Conservation (phyloP, 2,797 vertebrate genomes). For the Zonotrichia albicollis region DNA sequence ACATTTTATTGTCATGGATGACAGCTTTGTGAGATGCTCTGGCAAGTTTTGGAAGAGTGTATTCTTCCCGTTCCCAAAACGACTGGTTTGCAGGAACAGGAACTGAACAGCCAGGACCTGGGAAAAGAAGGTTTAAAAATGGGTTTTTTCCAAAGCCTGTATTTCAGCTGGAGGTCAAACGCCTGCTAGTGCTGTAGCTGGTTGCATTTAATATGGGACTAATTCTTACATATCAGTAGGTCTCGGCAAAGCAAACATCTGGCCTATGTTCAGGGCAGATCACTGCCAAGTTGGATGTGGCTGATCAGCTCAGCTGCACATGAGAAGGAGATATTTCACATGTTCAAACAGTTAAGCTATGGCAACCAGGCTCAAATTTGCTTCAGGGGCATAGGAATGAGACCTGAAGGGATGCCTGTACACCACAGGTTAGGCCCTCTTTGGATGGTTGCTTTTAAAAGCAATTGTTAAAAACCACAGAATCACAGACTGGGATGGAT, state of each 20-base stretch:
- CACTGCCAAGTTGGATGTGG: not conserved
- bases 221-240: not conserved
- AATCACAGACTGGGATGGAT: not conserved
- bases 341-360: not conserved
- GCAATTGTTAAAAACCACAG: not conserved
- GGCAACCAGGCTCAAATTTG: not conserved
- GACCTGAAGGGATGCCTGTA: not conserved
- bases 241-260: not conserved
- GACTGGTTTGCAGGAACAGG: slow-evolving; percentile 89
- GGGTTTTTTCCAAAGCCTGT: not conserved
- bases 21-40: slow-evolving; percentile 92
- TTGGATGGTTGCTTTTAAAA: not conserved
- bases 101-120: slow-evolving; percentile 91
- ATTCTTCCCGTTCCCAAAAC: slow-evolving; percentile 89
- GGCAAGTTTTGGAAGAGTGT: slow-evolving; percentile 78
- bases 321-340: not conserved
- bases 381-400: not conserved
- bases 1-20: slow-evolving; percentile 89
- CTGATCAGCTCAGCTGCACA: not conserved
- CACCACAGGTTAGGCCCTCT: too few species aligned
- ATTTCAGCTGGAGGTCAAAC: not conserved
- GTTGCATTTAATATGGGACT: not conserved
- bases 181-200: too few species aligned
- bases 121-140: not conserved
- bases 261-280: not conserved